Conservation (phyloP, 2,797 vertebrate genomes). For the Ataeniobius toweri region DNA sequence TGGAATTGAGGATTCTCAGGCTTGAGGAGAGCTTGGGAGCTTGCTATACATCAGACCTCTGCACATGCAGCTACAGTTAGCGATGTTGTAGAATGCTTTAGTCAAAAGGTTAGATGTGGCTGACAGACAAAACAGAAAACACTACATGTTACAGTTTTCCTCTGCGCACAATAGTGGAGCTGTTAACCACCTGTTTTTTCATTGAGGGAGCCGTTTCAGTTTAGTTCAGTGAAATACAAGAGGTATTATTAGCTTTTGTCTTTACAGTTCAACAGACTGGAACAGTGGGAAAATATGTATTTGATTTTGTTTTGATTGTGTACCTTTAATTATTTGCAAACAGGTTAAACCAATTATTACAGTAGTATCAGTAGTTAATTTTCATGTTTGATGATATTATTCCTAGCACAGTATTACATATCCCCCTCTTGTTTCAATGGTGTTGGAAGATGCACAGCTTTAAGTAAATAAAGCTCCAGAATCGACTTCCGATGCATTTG, state of each 20-base stretch:
- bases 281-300: not conserved
- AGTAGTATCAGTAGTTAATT: not conserved
- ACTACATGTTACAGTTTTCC: constrained; percentile 28
- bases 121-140: constrained; percentile 26
- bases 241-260: constrained; percentile 58
- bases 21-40: constrained; percentile 45
- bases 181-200: constrained; percentile 55
- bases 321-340: not conserved
- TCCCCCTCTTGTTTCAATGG: not conserved
- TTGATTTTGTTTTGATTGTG: not conserved
- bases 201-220: constrained; percentile 37
- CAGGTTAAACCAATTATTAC: not conserved
- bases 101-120: constrained; percentile 34
- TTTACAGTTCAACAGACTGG: constrained; percentile 40
- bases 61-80: constrained; percentile 28
- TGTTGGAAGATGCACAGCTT: not conserved
- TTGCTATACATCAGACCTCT: constrained; percentile 33
- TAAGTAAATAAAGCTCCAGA: not conserved
- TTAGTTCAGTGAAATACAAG: constrained; percentile 48
- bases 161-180: constrained; percentile 30
- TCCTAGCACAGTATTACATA: not conserved
- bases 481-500: not conserved
- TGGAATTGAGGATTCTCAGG: constrained; percentile 45
- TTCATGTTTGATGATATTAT: not conserved
- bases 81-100: constrained; percentile 18